Evolutionary conservation across 2,797 vertebrate species (phyloP).

Genomic region (Pitangus sulphuratus): DNA sequence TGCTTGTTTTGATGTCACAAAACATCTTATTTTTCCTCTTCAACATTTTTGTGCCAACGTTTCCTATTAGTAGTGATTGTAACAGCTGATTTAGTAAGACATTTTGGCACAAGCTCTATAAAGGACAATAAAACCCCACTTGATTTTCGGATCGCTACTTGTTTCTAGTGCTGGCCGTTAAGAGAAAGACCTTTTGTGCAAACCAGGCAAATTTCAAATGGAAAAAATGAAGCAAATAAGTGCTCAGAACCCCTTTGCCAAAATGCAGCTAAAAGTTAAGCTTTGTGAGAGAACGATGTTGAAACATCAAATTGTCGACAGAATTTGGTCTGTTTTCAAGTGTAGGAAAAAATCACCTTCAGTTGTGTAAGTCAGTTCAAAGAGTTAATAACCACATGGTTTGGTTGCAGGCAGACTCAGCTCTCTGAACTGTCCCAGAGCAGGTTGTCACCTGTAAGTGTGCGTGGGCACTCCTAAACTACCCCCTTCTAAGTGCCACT

Average conservation of each 20-base stretch:
- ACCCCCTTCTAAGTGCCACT: neutral
- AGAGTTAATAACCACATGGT: neutral
- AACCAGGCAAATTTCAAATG: neutral
- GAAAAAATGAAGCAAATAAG: neutral
- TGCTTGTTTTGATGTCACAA: neutral
- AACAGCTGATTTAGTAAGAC: neutral
- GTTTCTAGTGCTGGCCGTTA: neutral
- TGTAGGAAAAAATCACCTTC: neutral
- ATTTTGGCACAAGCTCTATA: neutral
- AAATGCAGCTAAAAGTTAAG: neutral
- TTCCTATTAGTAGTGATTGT: neutral
- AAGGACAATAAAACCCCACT: neutral
- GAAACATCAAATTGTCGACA: neutral
- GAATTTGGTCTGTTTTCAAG: neutral
- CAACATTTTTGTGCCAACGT: neutral
- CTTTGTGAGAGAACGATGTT: neutral
- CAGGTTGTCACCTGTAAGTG: neutral
- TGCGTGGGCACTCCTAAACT: neutral
- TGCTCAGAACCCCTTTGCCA: neutral
- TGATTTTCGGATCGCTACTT: neutral
- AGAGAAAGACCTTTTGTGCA: neutral
- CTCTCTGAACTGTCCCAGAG: neutral
- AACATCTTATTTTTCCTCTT: neutral
- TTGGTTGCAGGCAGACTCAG: neutral
- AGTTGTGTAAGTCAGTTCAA: fast-evolving